These are phyloP conservation scores for Oncopodura yosiiana DNA, from an alignment of 1,140 invertebrate species.

Conservation along the genomic window DNA sequence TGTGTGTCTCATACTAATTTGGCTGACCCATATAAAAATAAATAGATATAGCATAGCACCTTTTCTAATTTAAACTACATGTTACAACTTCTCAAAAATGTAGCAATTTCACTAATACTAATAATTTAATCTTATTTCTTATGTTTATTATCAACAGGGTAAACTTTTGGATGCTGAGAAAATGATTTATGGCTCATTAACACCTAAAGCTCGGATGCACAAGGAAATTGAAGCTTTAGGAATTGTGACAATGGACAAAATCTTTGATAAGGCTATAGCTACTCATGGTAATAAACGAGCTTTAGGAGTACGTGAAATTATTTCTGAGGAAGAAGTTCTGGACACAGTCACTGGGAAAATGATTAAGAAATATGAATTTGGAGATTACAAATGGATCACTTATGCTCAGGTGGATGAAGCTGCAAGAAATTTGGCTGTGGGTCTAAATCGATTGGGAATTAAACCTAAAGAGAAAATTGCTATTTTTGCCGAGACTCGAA, in stretches of 20 bases:
- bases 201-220: slow-evolving; percentile 57
- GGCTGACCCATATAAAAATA: too few relatives aligned
- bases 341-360: slow-evolving; percentile 78
- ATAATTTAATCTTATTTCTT: neutral
- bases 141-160: too few relatives aligned
- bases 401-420: slow-evolving; percentile 67
- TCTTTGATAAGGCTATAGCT: slow-evolving; percentile 65
- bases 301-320: slow-evolving; percentile 78
- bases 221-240: slow-evolving; percentile 57
- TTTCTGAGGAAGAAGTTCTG: slow-evolving; percentile 83
- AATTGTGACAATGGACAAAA: slow-evolving; percentile 75
- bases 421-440: slow-evolving; percentile 65
- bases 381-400: slow-evolving; percentile 83
- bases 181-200: slow-evolving; percentile 60
- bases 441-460: slow-evolving; percentile 50
- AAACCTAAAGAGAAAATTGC: slow-evolving; percentile 63
- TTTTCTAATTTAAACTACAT: too few relatives aligned
- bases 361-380: slow-evolving; percentile 92
- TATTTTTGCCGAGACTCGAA: slow-evolving; percentile 94
- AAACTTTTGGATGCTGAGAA: slow-evolving; percentile 44
- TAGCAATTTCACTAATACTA: slow-evolving; percentile 8
- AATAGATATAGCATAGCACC: too few relatives aligned
- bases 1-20: too few relatives aligned
- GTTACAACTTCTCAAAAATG: neutral
- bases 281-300: slow-evolving; percentile 62